phyloP scores from a whole-genome alignment of 2,797 vertebrate genomes.

The Artibeus lituratus region DNA sequence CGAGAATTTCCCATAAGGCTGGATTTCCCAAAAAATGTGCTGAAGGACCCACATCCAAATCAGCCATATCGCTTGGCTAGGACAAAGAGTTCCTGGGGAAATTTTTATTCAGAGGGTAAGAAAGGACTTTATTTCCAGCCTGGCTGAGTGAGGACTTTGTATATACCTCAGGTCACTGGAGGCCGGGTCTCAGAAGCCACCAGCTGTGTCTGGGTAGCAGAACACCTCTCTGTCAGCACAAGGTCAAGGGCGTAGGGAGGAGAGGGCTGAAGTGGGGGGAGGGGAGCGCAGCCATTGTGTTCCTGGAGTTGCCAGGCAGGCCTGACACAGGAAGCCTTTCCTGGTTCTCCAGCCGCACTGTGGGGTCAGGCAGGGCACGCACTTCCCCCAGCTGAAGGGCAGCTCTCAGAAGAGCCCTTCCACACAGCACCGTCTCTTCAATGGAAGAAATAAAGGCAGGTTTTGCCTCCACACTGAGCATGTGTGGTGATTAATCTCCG shows the following conservation, averaged over 20 bases:
- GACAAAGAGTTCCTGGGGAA: not conserved
- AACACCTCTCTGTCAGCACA: not conserved
- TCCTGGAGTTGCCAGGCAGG: not conserved
- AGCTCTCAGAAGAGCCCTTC: not conserved
- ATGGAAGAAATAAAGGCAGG: not conserved
- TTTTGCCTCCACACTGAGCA: not conserved
- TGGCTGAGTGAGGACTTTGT: not conserved
- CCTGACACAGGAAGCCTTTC: not conserved
- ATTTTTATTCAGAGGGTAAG: not conserved
- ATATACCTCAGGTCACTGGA: not conserved
- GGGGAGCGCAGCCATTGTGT: not conserved
- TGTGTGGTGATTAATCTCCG: rapidly evolving
- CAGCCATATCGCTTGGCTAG: not conserved
- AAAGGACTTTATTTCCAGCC: not conserved
- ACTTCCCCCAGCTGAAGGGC: not conserved
- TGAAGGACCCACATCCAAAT: not conserved
- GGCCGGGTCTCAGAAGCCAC: not conserved
- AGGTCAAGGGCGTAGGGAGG: not conserved
- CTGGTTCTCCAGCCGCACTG: not conserved
- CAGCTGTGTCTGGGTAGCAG: not conserved
- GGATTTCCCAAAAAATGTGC: not conserved
- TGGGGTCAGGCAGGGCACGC: not conserved
- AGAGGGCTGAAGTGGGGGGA: not conserved
- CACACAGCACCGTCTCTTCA: not conserved
- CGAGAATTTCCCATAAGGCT: not conserved